Evolutionary conservation across 2,797 vertebrate species (phyloP).

Genomic region (Anisognathus igniventris): DNA sequence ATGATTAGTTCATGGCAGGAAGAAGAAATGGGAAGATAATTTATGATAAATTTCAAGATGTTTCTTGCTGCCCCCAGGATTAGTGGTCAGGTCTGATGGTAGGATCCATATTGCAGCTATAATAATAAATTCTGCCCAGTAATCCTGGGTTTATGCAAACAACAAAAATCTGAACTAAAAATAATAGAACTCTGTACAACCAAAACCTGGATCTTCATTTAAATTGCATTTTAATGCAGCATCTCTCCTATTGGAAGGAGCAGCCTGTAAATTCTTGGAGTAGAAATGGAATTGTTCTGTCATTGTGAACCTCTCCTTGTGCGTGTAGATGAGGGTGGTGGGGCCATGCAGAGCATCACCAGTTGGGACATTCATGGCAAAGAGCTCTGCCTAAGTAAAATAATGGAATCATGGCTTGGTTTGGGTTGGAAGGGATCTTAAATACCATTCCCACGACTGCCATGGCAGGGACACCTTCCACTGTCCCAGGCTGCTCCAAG

Average conservation of each 20-base stretch:
- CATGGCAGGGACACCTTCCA: background rate
- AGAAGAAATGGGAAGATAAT: background rate
- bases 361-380: fast-evolving
- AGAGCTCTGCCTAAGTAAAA: background rate
- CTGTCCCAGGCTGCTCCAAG: background rate
- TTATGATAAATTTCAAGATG: background rate
- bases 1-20: background rate
- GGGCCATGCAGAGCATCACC: background rate
- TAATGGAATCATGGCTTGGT: background rate
- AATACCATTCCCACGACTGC: background rate
- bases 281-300: background rate
- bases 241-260: background rate
- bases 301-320: background rate
- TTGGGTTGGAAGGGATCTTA: background rate
- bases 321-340: background rate
- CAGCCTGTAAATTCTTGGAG: background rate
- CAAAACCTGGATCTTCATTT: background rate
- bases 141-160: background rate
- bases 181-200: background rate
- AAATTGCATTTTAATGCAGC: background rate
- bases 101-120: background rate
- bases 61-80: background rate
- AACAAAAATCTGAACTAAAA: background rate
- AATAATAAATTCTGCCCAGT: background rate
- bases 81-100: background rate